These are phyloP conservation scores for Hypselothyrea guttata DNA, from an alignment of 2,888 invertebrate genomes.

Conservation along the genomic window DNA sequence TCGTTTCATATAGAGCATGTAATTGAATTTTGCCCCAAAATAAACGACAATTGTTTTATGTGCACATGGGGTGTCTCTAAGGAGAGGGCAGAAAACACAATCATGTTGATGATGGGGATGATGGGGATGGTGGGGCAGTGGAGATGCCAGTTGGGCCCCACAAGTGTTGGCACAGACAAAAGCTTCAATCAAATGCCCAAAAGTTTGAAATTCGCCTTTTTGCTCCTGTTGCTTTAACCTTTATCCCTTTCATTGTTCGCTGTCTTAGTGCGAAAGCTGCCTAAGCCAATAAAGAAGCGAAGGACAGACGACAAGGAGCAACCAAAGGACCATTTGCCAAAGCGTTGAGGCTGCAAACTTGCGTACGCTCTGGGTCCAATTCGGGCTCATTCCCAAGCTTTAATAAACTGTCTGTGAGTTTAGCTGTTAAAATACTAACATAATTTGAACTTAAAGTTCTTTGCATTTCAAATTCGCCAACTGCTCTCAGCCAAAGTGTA, in stretches of 20 bases:
- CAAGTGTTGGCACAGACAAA: constrained; percentile 52
- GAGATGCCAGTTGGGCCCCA: constrained; percentile 16
- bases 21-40: constrained; percentile 48
- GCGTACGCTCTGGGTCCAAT: constrained; percentile 13
- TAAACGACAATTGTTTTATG: constrained; percentile 61
- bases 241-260: constrained; percentile 48
- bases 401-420: neutral
- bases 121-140: neutral
- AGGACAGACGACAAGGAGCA: constrained; percentile 37
- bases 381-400: no score
- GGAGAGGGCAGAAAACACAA: neutral
- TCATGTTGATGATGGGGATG: no score
- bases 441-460: neutral
- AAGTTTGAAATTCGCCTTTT: constrained; percentile 40
- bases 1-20: constrained; percentile 23
- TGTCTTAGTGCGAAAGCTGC: constrained; percentile 54
- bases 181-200: constrained; percentile 59
- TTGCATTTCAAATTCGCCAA: no score
- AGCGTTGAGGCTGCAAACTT: constrained; percentile 35
- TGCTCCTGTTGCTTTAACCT: constrained; percentile 63
- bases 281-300: constrained; percentile 63
- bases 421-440: constrained; percentile 4
- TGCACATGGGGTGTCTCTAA: constrained; percentile 2
- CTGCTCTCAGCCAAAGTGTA: no score
- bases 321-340: constrained; percentile 48